A percentile compares a stretch with the other conserved stretches of the same genome.
Conservation (phyloP, 2,797 vertebrate genomes). For the Emys orbicularis region DNA sequence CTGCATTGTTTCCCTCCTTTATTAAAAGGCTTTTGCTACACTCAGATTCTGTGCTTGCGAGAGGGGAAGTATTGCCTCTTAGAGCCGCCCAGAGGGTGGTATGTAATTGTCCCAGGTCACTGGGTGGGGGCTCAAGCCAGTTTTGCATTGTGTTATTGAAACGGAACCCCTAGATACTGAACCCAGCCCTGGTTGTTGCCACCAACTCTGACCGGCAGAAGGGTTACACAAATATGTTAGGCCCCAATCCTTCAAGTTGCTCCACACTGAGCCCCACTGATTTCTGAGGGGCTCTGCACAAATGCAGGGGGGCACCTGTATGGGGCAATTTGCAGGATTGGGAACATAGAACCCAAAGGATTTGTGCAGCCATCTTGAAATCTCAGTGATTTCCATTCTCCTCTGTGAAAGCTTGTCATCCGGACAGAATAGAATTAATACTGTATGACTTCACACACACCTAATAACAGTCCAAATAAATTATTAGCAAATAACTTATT, state of each 20-base stretch:
- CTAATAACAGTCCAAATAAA: neutral
- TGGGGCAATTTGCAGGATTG: neutral
- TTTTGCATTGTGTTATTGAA: too few relatives aligned
- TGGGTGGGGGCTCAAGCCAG: too few relatives aligned
- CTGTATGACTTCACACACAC: rapidly evolving
- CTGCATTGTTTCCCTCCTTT: too few relatives aligned
- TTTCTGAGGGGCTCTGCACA: neutral
- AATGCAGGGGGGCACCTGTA: neutral
- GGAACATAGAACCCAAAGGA: neutral
- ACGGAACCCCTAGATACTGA: too few relatives aligned
- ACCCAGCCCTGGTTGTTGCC: too few relatives aligned
- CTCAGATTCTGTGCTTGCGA: too few relatives aligned
- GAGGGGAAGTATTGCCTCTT: too few relatives aligned
- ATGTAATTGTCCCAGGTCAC: too few relatives aligned
- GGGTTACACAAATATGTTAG: neutral
- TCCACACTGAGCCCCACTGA: neutral
- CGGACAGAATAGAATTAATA: rapidly evolving
- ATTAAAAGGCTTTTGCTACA: too few relatives aligned
- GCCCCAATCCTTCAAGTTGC: neutral
- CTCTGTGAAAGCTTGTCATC: neutral
- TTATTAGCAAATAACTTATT: neutral
- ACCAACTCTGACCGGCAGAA: too few relatives aligned
- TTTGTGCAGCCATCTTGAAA: rapidly evolving
- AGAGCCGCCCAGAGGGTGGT: too few relatives aligned
- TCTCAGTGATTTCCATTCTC: rapidly evolving